phyloP scores from a whole-genome alignment of 1,140 invertebrate genomes.

The Orchesella cincta region DNA sequence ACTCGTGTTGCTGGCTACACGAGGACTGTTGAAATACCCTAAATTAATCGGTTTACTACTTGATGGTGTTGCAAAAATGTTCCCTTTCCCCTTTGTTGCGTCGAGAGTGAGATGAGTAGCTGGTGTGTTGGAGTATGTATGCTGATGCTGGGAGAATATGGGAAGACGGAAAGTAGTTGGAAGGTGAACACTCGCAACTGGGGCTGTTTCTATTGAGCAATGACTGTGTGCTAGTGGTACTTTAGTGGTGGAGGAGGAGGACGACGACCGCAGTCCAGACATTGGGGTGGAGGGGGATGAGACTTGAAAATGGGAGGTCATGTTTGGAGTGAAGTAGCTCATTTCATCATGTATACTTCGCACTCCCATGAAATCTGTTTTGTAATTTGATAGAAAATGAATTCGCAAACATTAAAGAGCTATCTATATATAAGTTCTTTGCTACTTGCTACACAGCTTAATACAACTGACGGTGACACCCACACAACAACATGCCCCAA shows the following conservation, averaged over 20 bases:
- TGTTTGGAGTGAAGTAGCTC: conserved; percentile 36
- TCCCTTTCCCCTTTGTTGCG: neutral
- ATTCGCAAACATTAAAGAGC: too few relatives aligned
- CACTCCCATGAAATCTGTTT: conserved; percentile 45
- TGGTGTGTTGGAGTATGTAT: conserved; percentile 3
- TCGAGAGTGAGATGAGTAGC: conserved; percentile 8
- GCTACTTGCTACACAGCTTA: too few relatives aligned
- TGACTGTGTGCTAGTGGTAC: conserved; percentile 1
- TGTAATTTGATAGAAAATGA: neutral
- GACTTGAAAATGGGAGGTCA: conserved; percentile 23
- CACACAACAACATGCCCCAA: too few relatives aligned
- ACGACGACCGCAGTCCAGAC: conserved; percentile 18
- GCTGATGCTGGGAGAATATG: neutral
- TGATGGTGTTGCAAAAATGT: conserved; percentile 7
- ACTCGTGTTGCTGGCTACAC: neutral
- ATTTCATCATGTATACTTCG: conserved; percentile 44
- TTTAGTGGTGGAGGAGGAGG: neutral
- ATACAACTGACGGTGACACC: too few relatives aligned
- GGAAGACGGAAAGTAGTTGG: conserved; percentile 26
- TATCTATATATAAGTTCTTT: too few relatives aligned
- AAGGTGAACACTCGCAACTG: conserved; percentile 9
- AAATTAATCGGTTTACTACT: conserved; percentile 20
- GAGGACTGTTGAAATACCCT: conserved; percentile 26
- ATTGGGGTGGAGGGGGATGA: conserved; percentile 45
- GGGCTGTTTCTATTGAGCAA: conserved; percentile 21